A percentile compares a stretch with the other conserved stretches of the same genome.
Conservation (phyloP, 2,113 vertebrate genomes). For the Ovis aries region DNA sequence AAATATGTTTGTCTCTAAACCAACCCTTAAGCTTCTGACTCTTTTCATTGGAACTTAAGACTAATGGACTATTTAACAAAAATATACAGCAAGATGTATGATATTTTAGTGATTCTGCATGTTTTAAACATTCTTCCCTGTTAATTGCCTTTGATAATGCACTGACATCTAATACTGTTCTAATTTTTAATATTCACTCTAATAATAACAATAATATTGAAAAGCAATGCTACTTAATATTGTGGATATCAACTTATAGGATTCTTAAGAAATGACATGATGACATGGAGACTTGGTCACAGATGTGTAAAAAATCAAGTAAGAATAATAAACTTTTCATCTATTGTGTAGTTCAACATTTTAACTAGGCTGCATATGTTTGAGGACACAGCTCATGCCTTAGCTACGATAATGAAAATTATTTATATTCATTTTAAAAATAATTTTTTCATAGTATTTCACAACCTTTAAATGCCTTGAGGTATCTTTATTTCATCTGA, state of each 20-base stretch:
- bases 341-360: not conserved
- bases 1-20: not conserved
- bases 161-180: not conserved
- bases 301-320: not conserved
- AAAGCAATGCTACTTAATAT: not conserved
- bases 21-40: not conserved
- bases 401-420: not conserved
- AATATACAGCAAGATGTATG: not conserved
- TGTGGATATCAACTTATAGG: not conserved
- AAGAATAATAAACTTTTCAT: not conserved
- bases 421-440: not conserved
- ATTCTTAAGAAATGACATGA: not conserved
- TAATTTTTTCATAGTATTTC: not conserved
- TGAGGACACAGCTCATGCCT: not conserved
- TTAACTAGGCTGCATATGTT: not conserved
- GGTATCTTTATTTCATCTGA: not conserved
- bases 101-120: not conserved
- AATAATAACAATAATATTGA: not conserved
- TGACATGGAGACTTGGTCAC: not conserved
- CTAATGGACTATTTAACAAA: not conserved
- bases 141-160: not conserved
- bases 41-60: not conserved
- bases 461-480: not conserved
- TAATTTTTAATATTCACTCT: constrained; percentile 1
- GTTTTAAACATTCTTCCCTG: not conserved